These are phyloP conservation scores for Anguilla megastoma DNA, from an alignment of 2,797 vertebrate genomes.

Conservation along the genomic window DNA sequence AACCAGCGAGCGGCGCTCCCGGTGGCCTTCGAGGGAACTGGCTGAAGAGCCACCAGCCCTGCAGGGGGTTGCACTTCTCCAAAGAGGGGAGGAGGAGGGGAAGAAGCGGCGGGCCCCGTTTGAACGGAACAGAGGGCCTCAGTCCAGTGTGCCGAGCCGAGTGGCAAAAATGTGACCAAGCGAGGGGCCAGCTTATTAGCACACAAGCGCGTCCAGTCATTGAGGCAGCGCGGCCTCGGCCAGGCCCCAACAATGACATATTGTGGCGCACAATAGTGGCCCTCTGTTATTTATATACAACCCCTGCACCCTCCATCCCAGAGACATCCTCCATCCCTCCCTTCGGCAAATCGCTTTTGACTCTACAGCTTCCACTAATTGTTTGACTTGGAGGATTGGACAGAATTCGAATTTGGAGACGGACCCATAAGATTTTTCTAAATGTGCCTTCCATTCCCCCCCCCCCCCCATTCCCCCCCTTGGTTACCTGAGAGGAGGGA, in stretches of 20 bases:
- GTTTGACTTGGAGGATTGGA: constrained; percentile 45
- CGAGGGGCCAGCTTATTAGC: constrained; percentile 43
- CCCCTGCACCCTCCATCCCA: constrained; percentile 55
- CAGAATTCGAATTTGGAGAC: constrained; percentile 43
- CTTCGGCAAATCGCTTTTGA: constrained; percentile 49
- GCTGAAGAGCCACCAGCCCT: neutral
- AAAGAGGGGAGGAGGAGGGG: neutral
- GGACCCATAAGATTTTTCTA: constrained; percentile 47
- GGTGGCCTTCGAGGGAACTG: neutral
- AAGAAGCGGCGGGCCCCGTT: neutral
- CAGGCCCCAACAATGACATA: constrained; percentile 57
- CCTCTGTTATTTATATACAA: constrained; percentile 64
- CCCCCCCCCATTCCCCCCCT: neutral
- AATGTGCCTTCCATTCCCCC: constrained; percentile 36
- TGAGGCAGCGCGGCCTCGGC: constrained; percentile 43
- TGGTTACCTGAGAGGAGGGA: neutral
- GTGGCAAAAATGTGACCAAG: constrained; percentile 46
- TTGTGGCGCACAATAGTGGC: constrained; percentile 69
- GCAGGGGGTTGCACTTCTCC: neutral
- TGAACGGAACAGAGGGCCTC: constrained; percentile 34
- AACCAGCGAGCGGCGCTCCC: neutral
- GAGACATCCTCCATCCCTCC: constrained; percentile 50
- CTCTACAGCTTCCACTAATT: constrained; percentile 59
- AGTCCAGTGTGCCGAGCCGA: constrained; percentile 28
- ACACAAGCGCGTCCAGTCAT: constrained; percentile 58